Evolutionary conservation across 2,888 invertebrate species (phyloP).

Genomic region (Chymomyza amoena): DNA sequence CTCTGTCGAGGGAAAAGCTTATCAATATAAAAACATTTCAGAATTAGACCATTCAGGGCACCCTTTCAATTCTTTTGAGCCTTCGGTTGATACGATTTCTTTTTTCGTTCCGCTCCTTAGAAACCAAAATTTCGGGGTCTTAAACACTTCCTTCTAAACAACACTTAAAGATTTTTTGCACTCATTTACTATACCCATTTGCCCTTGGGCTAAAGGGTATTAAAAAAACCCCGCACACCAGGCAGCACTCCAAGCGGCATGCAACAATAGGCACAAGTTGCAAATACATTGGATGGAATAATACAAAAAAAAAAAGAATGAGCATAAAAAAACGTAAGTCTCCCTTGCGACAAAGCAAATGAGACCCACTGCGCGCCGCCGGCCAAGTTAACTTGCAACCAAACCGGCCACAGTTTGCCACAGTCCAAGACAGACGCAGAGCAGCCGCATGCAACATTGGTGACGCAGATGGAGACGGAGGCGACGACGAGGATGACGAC

Average conservation of each 20-base stretch:
- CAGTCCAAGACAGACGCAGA: background rate
- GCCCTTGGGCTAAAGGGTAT: too few relatives aligned
- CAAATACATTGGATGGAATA: constrained; percentile 48
- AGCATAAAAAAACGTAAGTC: constrained; percentile 40
- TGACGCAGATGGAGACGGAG: background rate
- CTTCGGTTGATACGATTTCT: too few relatives aligned
- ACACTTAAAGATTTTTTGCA: too few relatives aligned
- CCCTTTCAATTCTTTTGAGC: background rate
- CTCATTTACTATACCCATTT: too few relatives aligned
- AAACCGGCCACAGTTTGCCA: constrained; percentile 52
- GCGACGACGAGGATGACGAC: constrained; percentile 7
- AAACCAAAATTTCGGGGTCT: too few relatives aligned
- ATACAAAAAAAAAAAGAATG: constrained; percentile 21
- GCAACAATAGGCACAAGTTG: constrained; percentile 61
- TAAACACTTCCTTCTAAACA: too few relatives aligned
- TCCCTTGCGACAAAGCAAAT: constrained; percentile 64
- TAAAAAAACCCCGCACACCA: background rate
- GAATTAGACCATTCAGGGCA: too few relatives aligned
- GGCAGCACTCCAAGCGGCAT: background rate
- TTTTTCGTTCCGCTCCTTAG: too few relatives aligned
- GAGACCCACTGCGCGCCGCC: constrained; percentile 52
- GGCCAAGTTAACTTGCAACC: constrained; percentile 20
- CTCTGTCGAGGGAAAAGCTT: too few relatives aligned
- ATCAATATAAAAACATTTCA: too few relatives aligned
- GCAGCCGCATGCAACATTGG: background rate